Evolutionary conservation across 1,140 invertebrate species (phyloP).

Genomic region (Plectrocnemia conspersa): DNA sequence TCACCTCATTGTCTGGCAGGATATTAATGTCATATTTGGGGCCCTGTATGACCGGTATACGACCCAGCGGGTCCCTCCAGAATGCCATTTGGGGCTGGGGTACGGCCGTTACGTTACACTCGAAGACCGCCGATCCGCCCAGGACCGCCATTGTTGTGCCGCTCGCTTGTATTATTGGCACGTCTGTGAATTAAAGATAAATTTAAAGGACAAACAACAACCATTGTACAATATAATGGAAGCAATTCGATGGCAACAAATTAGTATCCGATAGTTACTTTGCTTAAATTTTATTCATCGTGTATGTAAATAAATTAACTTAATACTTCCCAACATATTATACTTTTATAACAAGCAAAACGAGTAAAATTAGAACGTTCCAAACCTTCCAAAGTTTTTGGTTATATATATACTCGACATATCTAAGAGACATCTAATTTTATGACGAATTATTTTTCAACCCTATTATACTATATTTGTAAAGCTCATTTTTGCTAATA

Average conservation of each 20-base stretch:
- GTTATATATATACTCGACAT: no score
- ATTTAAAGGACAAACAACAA: conserved; percentile 4
- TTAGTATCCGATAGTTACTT: no score
- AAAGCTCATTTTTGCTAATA: no score
- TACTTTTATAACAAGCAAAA: no score
- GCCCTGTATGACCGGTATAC: conserved; percentile 67
- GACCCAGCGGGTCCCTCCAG: conserved; percentile 66
- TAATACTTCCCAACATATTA: no score
- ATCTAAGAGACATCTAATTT: no score
- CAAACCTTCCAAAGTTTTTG: no score
- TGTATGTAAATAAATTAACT: no score
- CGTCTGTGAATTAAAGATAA: conserved; percentile 49
- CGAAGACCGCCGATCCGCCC: conserved; percentile 66
- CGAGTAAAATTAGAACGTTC: no score
- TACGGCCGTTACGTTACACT: conserved; percentile 70
- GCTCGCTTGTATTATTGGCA: conserved; percentile 67
- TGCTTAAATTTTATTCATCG: no score
- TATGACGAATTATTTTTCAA: no score
- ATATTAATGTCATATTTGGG: conserved; percentile 66
- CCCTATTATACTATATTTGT: no score
- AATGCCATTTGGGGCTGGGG: conserved; percentile 75
- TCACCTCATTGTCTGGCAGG: conserved; percentile 52
- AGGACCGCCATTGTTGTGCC: conserved; percentile 67
- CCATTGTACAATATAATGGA: neutral
- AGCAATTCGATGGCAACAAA: neutral